phyloP scores from a whole-genome alignment of 2,797 vertebrate genomes.

The Myripristis jacobus region DNA sequence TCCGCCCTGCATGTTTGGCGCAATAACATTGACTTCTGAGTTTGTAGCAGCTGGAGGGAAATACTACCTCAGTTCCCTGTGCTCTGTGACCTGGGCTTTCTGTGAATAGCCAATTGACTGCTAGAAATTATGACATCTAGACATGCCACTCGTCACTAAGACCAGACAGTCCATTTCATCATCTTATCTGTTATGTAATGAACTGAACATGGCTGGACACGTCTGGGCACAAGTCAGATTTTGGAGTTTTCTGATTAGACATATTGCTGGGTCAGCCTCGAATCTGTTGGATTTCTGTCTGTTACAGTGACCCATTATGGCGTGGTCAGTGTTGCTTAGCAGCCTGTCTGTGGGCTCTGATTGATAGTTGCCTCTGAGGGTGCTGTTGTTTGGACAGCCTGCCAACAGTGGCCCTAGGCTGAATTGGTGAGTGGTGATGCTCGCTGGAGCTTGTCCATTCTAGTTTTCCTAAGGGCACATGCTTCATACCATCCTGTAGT shows the following conservation, averaged over 20 bases:
- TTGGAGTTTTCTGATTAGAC: slow-evolving; percentile 39
- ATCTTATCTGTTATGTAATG: slow-evolving; percentile 51
- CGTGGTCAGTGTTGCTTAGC: slow-evolving; percentile 9
- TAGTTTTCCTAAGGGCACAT: slow-evolving; percentile 30
- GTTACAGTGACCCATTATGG: slow-evolving; percentile 42
- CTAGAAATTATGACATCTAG: slow-evolving; percentile 2
- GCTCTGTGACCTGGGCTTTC: neutral
- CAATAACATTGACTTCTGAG: neutral
- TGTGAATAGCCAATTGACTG: slow-evolving; percentile 19
- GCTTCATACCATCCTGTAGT: slow-evolving; percentile 13
- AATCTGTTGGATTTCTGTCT: slow-evolving; percentile 35
- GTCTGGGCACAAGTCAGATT: slow-evolving; percentile 55
- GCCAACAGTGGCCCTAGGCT: slow-evolving; percentile 18
- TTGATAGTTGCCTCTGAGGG: neutral
- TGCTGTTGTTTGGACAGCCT: slow-evolving; percentile 37
- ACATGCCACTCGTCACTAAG: slow-evolving; percentile 24
- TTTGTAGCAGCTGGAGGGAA: slow-evolving; percentile 13
- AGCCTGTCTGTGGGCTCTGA: slow-evolving; percentile 9
- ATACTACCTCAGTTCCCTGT: neutral
- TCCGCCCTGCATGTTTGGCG: neutral
- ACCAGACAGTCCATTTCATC: slow-evolving; percentile 43
- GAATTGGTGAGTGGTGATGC: slow-evolving; percentile 23
- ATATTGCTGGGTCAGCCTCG: slow-evolving; percentile 12
- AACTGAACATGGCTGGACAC: slow-evolving; percentile 40
- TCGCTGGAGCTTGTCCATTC: slow-evolving; percentile 15